A percentile compares a stretch with the other conserved stretches of the same genome.
These are phyloP conservation scores for Tetranychus piercei DNA, from an alignment of 2,888 invertebrate species.

Conservation along the genomic window DNA sequence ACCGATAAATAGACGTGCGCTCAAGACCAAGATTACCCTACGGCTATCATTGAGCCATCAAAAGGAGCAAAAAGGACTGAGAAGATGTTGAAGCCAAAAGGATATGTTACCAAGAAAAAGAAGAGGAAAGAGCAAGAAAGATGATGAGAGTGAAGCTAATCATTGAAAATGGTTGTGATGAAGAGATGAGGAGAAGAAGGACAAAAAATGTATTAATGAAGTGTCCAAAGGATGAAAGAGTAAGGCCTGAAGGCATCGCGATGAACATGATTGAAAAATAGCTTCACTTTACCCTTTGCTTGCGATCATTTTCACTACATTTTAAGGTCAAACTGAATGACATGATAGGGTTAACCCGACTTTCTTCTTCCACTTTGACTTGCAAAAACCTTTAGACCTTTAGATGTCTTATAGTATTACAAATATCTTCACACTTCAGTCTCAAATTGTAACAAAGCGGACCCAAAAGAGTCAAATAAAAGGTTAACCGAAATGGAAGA, in stretches of 20 bases:
- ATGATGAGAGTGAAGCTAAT: neutral
- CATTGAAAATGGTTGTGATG: neutral
- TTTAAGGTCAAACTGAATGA: neutral
- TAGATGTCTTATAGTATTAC: neutral
- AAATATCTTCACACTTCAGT: neutral
- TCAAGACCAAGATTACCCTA: neutral
- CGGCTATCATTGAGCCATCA: neutral
- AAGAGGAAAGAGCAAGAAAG: neutral
- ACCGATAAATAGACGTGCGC: neutral
- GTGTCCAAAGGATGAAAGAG: neutral
- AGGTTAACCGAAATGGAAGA: neutral
- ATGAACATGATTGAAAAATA: neutral
- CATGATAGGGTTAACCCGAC: neutral
- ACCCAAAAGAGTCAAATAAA: neutral
- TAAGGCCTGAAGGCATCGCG: neutral
- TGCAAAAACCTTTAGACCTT: neutral
- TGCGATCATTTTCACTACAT: neutral
- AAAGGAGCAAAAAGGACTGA: neutral
- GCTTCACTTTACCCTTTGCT: neutral
- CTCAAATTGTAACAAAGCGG: neutral
- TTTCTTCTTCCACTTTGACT: neutral
- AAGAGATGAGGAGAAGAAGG: neutral
- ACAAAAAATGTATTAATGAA: neutral
- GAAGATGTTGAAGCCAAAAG: neutral
- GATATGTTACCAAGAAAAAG: neutral